A percentile compares a stretch with the other conserved stretches of the same genome.
phyloP scores from a whole-genome alignment of 2,888 invertebrate genomes.

The Perizoma affinitatum region DNA sequence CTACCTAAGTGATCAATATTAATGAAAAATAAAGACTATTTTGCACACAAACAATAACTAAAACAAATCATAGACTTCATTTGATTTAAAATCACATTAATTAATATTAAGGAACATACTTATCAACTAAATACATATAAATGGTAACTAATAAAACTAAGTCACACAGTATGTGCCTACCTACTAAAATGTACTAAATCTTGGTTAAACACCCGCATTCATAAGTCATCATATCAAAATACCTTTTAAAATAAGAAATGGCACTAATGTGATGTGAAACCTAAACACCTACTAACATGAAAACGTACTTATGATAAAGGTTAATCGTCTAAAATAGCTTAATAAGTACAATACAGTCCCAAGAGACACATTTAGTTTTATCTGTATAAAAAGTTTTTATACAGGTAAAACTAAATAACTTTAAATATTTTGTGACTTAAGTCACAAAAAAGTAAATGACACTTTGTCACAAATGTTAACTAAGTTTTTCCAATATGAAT shows the following conservation, averaged over 20 bases:
- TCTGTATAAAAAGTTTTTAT: too few species aligned
- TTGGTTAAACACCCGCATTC: constrained; percentile 19
- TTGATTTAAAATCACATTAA: background rate
- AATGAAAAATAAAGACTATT: background rate
- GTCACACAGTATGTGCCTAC: background rate
- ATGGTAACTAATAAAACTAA: background rate
- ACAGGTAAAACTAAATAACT: too few species aligned
- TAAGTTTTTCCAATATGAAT: too few species aligned
- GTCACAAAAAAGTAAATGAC: too few species aligned
- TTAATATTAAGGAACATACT: background rate
- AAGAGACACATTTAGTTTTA: too few species aligned
- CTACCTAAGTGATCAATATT: too few species aligned
- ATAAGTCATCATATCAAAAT: constrained; percentile 22
- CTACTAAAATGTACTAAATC: background rate
- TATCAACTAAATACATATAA: background rate
- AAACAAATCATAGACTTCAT: background rate
- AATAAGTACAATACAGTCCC: too few species aligned
- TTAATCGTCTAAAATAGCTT: too few species aligned
- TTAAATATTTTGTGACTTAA: too few species aligned
- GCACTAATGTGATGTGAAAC: constrained; percentile 1
- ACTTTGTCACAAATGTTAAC: too few species aligned
- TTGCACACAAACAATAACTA: background rate
- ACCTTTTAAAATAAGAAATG: constrained; percentile 13
- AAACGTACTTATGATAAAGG: too few species aligned
- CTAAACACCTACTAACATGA: too few species aligned